Evolutionary conservation across 2,113 vertebrate genomes (phyloP).

Genomic region (Menura novaehollandiae): DNA sequence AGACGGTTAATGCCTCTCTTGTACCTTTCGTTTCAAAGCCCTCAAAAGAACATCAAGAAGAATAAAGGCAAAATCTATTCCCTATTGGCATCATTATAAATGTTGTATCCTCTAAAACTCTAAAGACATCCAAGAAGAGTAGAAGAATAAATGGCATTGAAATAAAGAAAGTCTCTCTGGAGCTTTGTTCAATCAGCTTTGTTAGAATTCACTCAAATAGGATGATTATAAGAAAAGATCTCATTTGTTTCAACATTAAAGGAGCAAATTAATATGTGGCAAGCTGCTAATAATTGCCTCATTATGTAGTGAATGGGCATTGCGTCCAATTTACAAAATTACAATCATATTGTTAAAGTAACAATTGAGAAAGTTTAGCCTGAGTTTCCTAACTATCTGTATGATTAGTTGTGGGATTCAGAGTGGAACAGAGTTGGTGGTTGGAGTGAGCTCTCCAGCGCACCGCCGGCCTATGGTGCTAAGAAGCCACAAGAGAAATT

Average conservation of each 20-base stretch:
- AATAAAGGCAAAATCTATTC: constrained; percentile 72
- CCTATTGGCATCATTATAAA: constrained; percentile 74
- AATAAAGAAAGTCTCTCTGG: constrained; percentile 66
- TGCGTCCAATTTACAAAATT: constrained; percentile 63
- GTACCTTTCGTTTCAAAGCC: constrained; percentile 74
- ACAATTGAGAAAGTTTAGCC: constrained; percentile 50
- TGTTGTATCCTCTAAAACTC: constrained; percentile 69
- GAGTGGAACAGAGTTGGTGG: background rate
- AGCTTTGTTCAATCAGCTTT: constrained; percentile 69
- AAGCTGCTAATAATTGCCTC: constrained; percentile 71
- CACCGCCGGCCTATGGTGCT: background rate
- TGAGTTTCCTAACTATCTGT: constrained; percentile 24
- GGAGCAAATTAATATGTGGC: constrained; percentile 71
- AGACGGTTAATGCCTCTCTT: constrained; percentile 73
- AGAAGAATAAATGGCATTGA: constrained; percentile 66
- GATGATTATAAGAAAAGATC: constrained; percentile 75
- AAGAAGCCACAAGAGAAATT: background rate
- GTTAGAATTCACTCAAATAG: constrained; percentile 71
- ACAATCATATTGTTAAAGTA: constrained; percentile 50
- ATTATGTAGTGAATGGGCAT: constrained; percentile 62
- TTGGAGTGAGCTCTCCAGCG: background rate
- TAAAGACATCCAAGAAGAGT: constrained; percentile 59
- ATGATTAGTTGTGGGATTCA: constrained; percentile 12
- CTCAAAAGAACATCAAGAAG: constrained; percentile 72
- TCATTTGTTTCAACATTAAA: constrained; percentile 75